Evolutionary conservation across 2,113 vertebrate species (phyloP), one percentile per base, ranked within the genome.

Genomic region (Pedetes capensis): DNA sequence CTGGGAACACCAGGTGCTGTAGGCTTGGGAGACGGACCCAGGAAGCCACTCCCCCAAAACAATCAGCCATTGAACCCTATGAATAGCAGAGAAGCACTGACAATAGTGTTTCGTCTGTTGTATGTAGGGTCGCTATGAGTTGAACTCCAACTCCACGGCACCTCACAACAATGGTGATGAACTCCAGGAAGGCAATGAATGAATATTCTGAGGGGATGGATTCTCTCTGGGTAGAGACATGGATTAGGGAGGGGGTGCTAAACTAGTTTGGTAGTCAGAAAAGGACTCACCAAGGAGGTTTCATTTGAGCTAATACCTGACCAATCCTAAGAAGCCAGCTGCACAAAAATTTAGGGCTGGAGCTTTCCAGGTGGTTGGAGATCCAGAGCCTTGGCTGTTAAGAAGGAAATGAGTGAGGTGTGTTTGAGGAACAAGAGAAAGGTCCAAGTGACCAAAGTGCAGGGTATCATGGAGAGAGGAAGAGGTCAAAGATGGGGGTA

Each of bases 401-500:
- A 55, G 23, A 27, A 34, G 34, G 14, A 25, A 61, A 47, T 47
- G 51, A 89, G n/a, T 32, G 27, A 18, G 27, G 37, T 57, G 22
- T 27, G 12, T 71, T 51, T 42, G 74, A 91, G 37, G 32, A 92
- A 75, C 55, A 14, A 55, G 68, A 92, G 82, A 42, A 59, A 92
- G 76, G 22, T 63, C 44, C 14, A 32, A 37, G n/a, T 32, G 47
- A 32, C 29, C 29, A 34, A 89, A 39, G 14, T 29, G 6, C 10
- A 87, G 39, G 53, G 37, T 71, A 44, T 22, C 22, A 4, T 13
- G 14, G 91, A 87, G 84, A 92, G 92, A 95, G 90, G 96, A 97
- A 78, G 92, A 97, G 95, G 87, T 92, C 95, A 98, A 42, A 92
- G 81, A 96, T 68, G 96, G 97, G 97, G 97, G 23, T 16, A 63